Evolutionary conservation across 2,888 invertebrate genomes (phyloP), one percentile per base, ranked within the genome.

Genomic region (Ophraella communa): DNA sequence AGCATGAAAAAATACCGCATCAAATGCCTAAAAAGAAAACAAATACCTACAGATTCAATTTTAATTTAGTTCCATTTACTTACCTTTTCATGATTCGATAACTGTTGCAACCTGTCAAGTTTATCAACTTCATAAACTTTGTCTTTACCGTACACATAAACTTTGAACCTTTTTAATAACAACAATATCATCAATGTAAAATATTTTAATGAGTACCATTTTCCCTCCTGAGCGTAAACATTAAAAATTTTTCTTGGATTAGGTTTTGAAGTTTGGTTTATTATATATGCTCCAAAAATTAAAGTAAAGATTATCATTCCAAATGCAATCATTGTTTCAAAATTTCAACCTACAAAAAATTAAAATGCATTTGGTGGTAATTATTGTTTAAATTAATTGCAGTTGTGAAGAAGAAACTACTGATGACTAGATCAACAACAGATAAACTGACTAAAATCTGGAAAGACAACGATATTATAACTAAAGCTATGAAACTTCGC

Each of bases 1-100:
- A 0, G 87, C 90, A 80, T 91, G 90, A 80, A 93, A 91, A 79
- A 91, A 92, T 1, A 92, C 89, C 3, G 92, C 92, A 79, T 93
- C 93, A 67, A 92, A 92, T 1, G 90, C 90, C 88, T 90, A 52
- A 21, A 45, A 45, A 44, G 7, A 4, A 14, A 20, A 20, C 8
- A 42, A 20, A 8, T 42, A n/a, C n/a, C n/a, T n/a, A n/a, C n/a
- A n/a, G n/a, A n/a, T n/a, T n/a, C n/a, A n/a, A n/a, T n/a, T n/a
- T n/a, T n/a, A n/a, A n/a, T n/a, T n/a, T n/a, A n/a, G n/a, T n/a
- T n/a, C n/a, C n/a, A n/a, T n/a, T n/a, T n/a, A 33, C 66, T 74
- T 80, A 87, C 87, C 82, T 86, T 84, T 14, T 86, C 82, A 67
- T 88, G 84, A 35, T 82, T 79, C 2, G 88, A 87, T n/a, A 90